A percentile compares a stretch with the other conserved stretches of the same genome.
Evolutionary conservation across 2,797 vertebrate species (phyloP).

Genomic region (Psittacula derbiana): DNA sequence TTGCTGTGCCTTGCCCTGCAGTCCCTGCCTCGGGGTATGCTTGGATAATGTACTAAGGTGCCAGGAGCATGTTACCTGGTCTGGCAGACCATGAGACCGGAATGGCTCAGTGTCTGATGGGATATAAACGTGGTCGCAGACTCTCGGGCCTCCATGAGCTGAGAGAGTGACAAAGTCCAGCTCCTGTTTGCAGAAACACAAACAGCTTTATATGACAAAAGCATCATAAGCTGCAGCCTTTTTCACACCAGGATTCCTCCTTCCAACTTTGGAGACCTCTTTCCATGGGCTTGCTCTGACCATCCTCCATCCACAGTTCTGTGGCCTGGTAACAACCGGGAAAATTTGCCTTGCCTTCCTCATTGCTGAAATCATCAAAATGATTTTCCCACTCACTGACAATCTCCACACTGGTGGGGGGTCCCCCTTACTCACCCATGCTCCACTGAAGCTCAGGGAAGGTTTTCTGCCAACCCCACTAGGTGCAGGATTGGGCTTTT

Average conservation of each 20-base stretch:
- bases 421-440: not conserved
- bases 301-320: not conserved
- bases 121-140: not conserved
- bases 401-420: not conserved
- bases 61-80: not conserved
- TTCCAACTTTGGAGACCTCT: not conserved
- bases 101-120: not conserved
- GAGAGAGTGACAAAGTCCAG: not conserved
- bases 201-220: not conserved
- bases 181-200: not conserved
- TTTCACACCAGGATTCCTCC: not conserved
- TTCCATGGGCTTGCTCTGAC: not conserved
- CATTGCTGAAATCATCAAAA: not conserved
- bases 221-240: not conserved
- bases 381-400: not conserved
- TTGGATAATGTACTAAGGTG: not conserved
- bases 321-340: not conserved
- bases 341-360: not conserved
- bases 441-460: not conserved
- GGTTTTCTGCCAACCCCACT: not conserved
- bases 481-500: not conserved
- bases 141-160: not conserved
- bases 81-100: no score
- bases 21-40: not conserved
- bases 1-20: not conserved